Evolutionary conservation across 2,113 vertebrate species (phyloP).

Genomic region (Regulus satrapa): DNA sequence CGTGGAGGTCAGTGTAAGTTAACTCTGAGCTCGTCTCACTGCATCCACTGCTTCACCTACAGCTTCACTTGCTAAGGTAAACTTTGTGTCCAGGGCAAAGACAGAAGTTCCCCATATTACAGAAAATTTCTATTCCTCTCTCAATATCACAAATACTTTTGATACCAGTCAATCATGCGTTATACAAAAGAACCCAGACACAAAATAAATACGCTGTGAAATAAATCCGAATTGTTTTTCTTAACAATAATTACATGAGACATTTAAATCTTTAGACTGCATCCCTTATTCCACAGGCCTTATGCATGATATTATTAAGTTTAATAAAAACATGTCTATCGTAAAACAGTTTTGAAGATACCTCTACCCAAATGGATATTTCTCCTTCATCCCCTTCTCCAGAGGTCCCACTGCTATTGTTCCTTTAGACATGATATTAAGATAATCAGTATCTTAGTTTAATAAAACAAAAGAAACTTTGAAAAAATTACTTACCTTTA

Average conservation of each 20-base stretch:
- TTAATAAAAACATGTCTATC: background rate
- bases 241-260: background rate
- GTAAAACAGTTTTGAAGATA: background rate
- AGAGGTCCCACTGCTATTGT: background rate
- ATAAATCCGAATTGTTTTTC: slow-evolving; percentile 24
- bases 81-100: background rate
- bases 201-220: background rate
- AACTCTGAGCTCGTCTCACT: background rate
- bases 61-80: background rate
- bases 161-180: background rate
- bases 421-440: background rate
- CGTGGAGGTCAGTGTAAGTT: background rate
- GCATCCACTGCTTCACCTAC: background rate
- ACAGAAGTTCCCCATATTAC: background rate
- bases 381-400: background rate
- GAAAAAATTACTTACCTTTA: slow-evolving; percentile 82
- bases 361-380: background rate
- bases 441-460: background rate
- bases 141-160: background rate
- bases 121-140: background rate
- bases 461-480: background rate
- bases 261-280: slow-evolving; percentile 18
- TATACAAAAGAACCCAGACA: background rate
- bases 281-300: background rate
- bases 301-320: background rate